Evolutionary conservation across 2,888 invertebrate genomes (phyloP), one percentile per base, ranked within the genome.

Genomic region (Diogma glabrata): DNA sequence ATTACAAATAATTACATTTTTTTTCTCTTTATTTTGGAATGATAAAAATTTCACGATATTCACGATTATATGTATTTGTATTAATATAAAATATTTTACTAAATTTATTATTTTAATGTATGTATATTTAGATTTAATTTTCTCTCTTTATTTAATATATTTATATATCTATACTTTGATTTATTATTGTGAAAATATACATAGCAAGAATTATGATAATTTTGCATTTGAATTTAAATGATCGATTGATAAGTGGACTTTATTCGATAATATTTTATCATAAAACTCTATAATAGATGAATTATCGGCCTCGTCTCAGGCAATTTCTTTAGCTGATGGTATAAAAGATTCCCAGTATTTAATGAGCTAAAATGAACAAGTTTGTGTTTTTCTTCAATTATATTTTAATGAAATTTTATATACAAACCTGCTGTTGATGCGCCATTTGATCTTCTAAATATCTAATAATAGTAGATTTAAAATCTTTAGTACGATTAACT

Each of bases 341-440:
- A 94, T 74, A 73, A 97, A 97, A 19, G 87, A 82, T 71, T 97
- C 95, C 97, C 96, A 95, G 69, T 87, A 87, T 67, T 91, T 88
- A 59, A 91, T 85, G 40, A 93, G 74, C 87, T 93, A 40, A 67
- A 71, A 47, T 55, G 54, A 55, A 58, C 51, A 30, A 49, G 28
- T 19, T 40, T 28, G n/a, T 30, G 50, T 22, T 36, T 43, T 54
- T 17, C 10, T 28, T 24, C 7, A 46, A 56, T 56, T 49, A 24
- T 43, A 24, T 38, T 20, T 52, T 50, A 52, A 47, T 52, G 16
- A 51, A 48, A 40, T 49, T 54, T 51, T 28, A 36, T 22, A 22
- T 17, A 19, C 20, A 33, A 33, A 92, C 92, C 82, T 92, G 87
- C 57, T 93, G 88, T 72, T 99, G 96, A 67, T 92, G 92, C 58